Percentiles rank a stretch among this genome's conserved stretches.
Conservation (phyloP, 2,797 vertebrate genomes). For the Lycodopsis pacificus region DNA sequence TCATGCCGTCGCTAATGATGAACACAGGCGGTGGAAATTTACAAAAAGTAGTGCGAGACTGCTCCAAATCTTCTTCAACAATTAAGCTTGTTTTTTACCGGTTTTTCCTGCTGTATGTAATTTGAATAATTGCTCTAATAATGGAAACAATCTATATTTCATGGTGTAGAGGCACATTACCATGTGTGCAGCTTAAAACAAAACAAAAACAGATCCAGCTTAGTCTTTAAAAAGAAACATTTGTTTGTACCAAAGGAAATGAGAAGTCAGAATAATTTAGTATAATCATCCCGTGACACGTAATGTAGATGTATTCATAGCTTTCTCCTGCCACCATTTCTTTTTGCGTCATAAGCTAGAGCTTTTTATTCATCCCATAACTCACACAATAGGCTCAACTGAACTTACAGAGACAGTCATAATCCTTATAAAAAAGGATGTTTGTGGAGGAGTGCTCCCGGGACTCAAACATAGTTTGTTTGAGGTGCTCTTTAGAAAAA, state of each 20-base stretch:
- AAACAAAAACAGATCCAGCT: background rate
- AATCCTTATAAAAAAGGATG: background rate
- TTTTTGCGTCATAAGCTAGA: background rate
- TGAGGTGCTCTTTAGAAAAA: background rate
- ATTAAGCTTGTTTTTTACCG: background rate
- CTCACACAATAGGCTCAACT: background rate
- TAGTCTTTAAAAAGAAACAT: background rate
- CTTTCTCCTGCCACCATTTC: background rate
- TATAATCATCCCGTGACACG: background rate
- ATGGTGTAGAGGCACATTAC: background rate
- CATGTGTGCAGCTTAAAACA: background rate
- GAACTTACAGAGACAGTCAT: background rate
- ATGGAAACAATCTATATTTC: background rate
- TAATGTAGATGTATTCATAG: background rate
- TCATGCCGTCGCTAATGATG: slow-evolving; percentile 4
- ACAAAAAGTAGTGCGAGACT: too few relatives aligned
- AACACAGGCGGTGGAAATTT: slow-evolving; percentile 1
- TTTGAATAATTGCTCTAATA: background rate
- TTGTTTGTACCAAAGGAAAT: background rate
- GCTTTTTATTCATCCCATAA: background rate
- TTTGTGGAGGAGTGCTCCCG: background rate
- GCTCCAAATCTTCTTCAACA: background rate
- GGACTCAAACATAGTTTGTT: too few relatives aligned
- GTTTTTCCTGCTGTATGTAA: background rate
- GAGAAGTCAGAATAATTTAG: background rate